phyloP scores from a whole-genome alignment of 2,797 vertebrate genomes.

The Argyrosomus regius region DNA sequence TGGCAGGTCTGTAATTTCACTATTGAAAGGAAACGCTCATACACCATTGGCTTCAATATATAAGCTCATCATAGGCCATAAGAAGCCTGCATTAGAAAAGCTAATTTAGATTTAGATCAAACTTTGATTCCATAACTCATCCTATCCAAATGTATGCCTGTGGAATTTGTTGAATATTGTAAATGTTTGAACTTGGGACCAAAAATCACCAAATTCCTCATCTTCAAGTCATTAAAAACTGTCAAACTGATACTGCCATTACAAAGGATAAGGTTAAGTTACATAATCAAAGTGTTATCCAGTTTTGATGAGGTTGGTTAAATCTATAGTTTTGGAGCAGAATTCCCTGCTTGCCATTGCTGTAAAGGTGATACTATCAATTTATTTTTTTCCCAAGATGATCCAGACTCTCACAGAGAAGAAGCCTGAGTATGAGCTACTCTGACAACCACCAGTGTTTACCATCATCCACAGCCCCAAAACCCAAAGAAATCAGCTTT shows the following conservation, averaged over 20 bases:
- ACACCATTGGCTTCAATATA: not conserved
- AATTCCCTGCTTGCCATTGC: constrained; percentile 8
- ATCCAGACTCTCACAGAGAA: constrained; percentile 21
- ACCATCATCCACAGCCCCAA: constrained; percentile 34
- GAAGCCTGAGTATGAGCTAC: constrained; percentile 25
- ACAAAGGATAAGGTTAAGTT: not conserved
- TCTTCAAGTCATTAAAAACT: not conserved
- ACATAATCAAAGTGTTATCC: not conserved
- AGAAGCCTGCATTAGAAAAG: not conserved
- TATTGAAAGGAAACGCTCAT: not conserved
- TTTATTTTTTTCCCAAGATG: constrained; percentile 8
- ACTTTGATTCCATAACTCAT: not conserved
- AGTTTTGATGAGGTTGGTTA: constrained; percentile 1
- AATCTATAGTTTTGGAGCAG: not conserved
- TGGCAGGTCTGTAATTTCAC: not conserved
- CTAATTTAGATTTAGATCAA: not conserved
- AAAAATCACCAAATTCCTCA: too few relatives aligned
- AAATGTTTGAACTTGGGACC: not conserved
- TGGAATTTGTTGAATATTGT: not conserved
- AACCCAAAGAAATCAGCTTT: constrained; percentile 5
- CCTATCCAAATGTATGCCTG: not conserved
- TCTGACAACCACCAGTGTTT: constrained; percentile 37
- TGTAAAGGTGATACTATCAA: not conserved
- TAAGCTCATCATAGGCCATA: not conserved
- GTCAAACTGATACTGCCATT: not conserved